A percentile compares a stretch with the other conserved stretches of the same genome.
Evolutionary conservation across 2,797 vertebrate species (phyloP).

Genomic region (Zalophus californianus): DNA sequence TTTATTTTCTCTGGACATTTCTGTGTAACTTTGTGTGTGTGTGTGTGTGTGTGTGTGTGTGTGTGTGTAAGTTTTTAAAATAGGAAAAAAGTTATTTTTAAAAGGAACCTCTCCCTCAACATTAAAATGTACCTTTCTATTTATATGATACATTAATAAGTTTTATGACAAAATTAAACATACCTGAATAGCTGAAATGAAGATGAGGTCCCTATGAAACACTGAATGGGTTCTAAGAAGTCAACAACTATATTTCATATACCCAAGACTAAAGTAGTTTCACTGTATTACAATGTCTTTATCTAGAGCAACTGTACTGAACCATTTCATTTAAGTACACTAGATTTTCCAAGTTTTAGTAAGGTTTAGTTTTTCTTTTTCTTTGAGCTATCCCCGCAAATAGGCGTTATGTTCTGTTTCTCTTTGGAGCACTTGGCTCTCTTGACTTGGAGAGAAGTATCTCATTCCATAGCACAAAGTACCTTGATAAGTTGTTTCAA

Average conservation of each 20-base stretch:
- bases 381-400: not conserved
- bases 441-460: slow-evolving; percentile 6
- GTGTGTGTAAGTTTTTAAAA: not conserved
- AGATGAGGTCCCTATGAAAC: not conserved
- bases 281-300: not conserved
- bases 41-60: not conserved
- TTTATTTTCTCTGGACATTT: slow-evolving; percentile 13
- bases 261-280: not conserved
- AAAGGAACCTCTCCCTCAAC: not conserved
- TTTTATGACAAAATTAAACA: not conserved
- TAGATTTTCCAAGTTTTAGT: slow-evolving; percentile 34
- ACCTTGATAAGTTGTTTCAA: slow-evolving; percentile 45
- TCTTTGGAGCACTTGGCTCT: not conserved
- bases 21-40: not conserved
- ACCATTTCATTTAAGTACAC: slow-evolving; percentile 10
- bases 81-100: slow-evolving; percentile 12
- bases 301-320: not conserved
- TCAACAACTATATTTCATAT: not conserved
- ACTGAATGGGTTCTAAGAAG: not conserved
- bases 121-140: slow-evolving; percentile 16
- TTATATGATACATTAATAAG: not conserved
- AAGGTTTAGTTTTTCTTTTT: not conserved
- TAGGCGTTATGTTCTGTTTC: not conserved
- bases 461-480: slow-evolving; percentile 35
- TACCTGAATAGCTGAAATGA: not conserved